These are phyloP conservation scores for Epiperipatus broadwayi DNA, from an alignment of 2,888 invertebrate genomes.

Conservation along the genomic window DNA sequence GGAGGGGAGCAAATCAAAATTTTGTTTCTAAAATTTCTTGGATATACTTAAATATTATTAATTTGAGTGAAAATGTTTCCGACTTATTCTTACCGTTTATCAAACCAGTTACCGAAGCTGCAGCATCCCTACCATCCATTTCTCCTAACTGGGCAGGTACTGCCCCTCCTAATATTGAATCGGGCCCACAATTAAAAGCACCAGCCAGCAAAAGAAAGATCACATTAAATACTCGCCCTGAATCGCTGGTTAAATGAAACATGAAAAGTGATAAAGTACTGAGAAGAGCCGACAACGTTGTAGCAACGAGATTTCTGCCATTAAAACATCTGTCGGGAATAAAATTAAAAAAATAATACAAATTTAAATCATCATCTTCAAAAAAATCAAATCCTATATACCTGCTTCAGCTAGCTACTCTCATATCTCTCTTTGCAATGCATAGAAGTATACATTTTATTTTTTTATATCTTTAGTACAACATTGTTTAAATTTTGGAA, in stretches of 20 bases:
- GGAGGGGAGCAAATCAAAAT: not conserved
- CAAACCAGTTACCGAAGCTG: conserved; percentile 31
- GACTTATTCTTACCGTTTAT: conserved; percentile 28
- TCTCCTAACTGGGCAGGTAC: conserved; percentile 33
- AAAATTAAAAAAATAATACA: not conserved
- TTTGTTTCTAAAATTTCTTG: not conserved
- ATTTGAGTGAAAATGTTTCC: too few relatives aligned
- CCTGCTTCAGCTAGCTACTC: too few relatives aligned
- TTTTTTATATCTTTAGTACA: too few relatives aligned
- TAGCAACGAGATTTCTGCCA: conserved; percentile 26
- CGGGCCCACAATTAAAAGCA: conserved; percentile 32
- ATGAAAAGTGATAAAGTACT: conserved; percentile 26
- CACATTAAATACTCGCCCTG: conserved; percentile 27
- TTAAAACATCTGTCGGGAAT: conserved; percentile 23
- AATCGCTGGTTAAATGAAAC: conserved; percentile 28
- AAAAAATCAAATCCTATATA: conserved; percentile 24
- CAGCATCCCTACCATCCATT: conserved; percentile 28
- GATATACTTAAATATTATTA: too few relatives aligned
- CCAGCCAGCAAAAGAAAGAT: conserved; percentile 30
- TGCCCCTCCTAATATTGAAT: conserved; percentile 30
- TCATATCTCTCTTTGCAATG: too few relatives aligned
- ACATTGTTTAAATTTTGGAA: too few relatives aligned
- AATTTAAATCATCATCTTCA: conserved; percentile 13
- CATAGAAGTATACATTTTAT: too few relatives aligned
- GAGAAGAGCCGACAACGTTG: conserved; percentile 24